Base-by-base conservation (phyloP, 2,888 invertebrate genomes). In the Dilophus febrilis region DNA sequence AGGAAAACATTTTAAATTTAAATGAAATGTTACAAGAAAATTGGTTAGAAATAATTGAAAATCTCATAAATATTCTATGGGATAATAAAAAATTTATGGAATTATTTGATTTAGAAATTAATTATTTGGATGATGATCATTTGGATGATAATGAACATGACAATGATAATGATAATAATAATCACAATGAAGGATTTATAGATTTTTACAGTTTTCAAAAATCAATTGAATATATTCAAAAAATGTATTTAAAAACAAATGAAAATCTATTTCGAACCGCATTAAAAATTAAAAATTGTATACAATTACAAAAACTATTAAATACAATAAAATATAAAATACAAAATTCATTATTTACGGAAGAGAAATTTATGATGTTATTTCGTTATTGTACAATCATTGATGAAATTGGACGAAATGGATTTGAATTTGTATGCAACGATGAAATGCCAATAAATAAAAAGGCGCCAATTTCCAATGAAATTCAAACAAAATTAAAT, bases 341-440 rank as follows among this genome's bases (percentile, higher is more conserved):
- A 5, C 54, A 67, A 22, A 53, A 58, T 12, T 64, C 65, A 43
- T 56, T 58, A 14, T 58, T 67, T 22, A 51, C 61, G 6, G 70
- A 73, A 46, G 64, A 67, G 32, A 72, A 70, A 54, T 50, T 71
- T 2, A 53, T 68, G 40, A 59, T 64, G 12, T 59, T 79, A 30
- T 67, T 75, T 49, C 65, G 70, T 1, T 77, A 71, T 46, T 52
- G 67, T 33, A 28, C 41, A 22, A 11, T 41, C 1, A 32, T 41
- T 27, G 29, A 38, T n/a, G 12, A 38, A n/a, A 22, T 32, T n/a
- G 32, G 16, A 19, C 14, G 31, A 2, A 35, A 37, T 17, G n/a
- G n/a, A n/a, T n/a, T n/a, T n/a, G n/a, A n/a, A n/a, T n/a, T n/a
- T n/a, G n/a, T 42, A 22, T 22, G 4, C 8, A 22, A 22, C 8